Evolutionary conservation across 2,797 vertebrate species (phyloP).

Genomic region (Pseudocheirus occidentalis): DNA sequence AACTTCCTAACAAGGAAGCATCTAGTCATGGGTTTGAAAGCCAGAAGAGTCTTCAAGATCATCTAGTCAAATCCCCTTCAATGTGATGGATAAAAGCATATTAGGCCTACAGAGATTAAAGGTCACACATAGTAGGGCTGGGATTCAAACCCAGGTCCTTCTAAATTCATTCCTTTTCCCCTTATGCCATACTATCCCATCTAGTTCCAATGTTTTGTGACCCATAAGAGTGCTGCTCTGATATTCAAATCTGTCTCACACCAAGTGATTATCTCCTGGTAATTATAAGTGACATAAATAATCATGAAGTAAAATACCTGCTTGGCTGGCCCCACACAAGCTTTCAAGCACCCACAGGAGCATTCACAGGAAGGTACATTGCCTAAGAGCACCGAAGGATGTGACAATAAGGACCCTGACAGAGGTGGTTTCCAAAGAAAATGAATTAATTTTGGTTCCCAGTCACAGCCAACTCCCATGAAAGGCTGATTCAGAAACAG

Average conservation of each 20-base stretch:
- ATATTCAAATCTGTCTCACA: neutral
- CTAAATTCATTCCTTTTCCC: neutral
- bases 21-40: neutral
- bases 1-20: neutral
- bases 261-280: neutral
- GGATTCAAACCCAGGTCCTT: neutral
- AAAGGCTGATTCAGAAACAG: neutral
- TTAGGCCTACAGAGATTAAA: neutral
- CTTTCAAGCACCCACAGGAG: neutral
- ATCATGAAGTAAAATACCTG: slow-evolving; percentile 6
- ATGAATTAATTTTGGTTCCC: slow-evolving; percentile 31
- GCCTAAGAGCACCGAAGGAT: neutral
- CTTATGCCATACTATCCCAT: neutral
- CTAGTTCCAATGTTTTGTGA: neutral
- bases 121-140: neutral
- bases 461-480: slow-evolving; percentile 22
- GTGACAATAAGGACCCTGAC: neutral
- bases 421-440: slow-evolving; percentile 33
- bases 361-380: neutral
- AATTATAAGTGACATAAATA: slow-evolving; percentile 40
- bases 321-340: neutral
- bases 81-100: neutral
- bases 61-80: neutral
- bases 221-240: neutral
- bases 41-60: neutral